Base-by-base conservation (phyloP, 2,113 vertebrate species). In the Ivindomyrus marchei region DNA sequence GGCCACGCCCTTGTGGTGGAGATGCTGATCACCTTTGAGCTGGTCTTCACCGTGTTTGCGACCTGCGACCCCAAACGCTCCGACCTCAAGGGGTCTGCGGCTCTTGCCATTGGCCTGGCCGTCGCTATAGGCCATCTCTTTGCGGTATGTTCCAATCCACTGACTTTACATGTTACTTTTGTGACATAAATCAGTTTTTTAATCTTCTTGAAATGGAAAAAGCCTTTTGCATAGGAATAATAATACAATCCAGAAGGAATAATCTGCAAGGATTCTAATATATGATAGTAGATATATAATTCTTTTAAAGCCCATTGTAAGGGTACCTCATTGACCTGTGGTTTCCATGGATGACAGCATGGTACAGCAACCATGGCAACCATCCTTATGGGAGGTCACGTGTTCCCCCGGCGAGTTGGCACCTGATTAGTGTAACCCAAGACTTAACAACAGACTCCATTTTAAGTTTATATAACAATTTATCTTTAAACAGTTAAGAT, bases 1-100 rank as follows among this genome's bases (percentile, higher is more conserved):
- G 98, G 98, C 89, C 97, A 97, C 0, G 98, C 96, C 19, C 95
- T 99, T 88, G 93, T 99, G 90, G 97, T 99, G 92, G 98, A 99
- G 94, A 86, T 99, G 93, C 95, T 99, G 90, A 99, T 99, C 94
- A 99, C 98, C 24, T 99, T 99, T 92, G 96, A 99, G 92, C 94
- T 99, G 93, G 97, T 99, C 93, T 98, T 99, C 94, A 98, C 98
- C 52, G 95, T 99, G 92, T 99, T 99, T 90, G 98, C 98, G 94
- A 99, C 97, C 93, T 99, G 98, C 92, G 98, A 99, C 92, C 94
- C 97, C 90, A 99, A 98, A 92, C 96, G 98, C 85, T 96, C 91
- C 1, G 98, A 99, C 94, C 96, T 98, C 45, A 96, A 96, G 10
- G 98, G 98, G 89, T 98, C 98, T 39, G 95, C 97, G 74, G 96